These are phyloP conservation scores for Dorcus hopei DNA, from an alignment of 2,888 invertebrate species.

Conservation along the genomic window DNA sequence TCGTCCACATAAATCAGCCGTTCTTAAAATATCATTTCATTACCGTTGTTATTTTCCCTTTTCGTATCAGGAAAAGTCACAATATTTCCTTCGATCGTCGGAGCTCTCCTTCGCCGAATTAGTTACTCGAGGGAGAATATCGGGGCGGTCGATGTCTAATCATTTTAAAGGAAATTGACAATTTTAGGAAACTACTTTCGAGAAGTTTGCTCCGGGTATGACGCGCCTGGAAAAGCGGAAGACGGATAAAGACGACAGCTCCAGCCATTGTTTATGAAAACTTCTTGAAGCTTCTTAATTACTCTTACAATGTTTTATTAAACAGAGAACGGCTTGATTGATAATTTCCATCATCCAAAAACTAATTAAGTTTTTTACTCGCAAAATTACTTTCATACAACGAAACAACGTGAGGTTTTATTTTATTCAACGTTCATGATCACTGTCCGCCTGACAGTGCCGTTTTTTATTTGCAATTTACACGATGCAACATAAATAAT, in stretches of 20 bases:
- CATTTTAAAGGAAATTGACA: slow-evolving; percentile 23
- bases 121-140: neutral
- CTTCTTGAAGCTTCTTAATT: neutral
- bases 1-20: neutral
- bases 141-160: slow-evolving; percentile 2
- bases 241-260: neutral
- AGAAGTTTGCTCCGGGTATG: slow-evolving; percentile 23
- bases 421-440: too few species aligned
- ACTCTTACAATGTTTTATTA: neutral
- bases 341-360: neutral
- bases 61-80: neutral
- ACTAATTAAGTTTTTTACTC: neutral
- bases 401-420: too few species aligned
- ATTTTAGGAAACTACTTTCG: slow-evolving; percentile 39
- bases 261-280: slow-evolving; percentile 9
- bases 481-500: too few species aligned
- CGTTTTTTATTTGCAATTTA: too few species aligned
- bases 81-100: neutral
- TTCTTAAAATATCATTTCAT: slow-evolving; percentile 2
- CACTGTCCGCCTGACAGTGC: too few species aligned
- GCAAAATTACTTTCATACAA: too few species aligned
- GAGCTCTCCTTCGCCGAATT: neutral
- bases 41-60: neutral
- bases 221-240: neutral
- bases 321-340: neutral